A percentile compares a stretch with the other conserved stretches of the same genome.
Conservation (phyloP, 2,113 vertebrate genomes). For the Oryzias curvinotus region DNA sequence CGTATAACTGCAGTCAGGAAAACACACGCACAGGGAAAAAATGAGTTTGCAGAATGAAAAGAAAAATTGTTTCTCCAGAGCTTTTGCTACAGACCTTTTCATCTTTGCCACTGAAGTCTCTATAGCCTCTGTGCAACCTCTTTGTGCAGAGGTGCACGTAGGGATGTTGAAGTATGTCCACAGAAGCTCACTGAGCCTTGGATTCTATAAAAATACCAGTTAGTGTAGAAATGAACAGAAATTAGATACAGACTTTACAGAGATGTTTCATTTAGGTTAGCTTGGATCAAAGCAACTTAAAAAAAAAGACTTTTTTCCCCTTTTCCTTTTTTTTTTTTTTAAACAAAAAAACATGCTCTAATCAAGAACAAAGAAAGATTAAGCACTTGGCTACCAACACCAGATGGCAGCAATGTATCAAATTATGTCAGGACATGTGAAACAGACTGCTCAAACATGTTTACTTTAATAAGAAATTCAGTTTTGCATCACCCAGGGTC, state of each 20-base stretch:
- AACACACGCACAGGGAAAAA: no score
- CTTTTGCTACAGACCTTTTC: slow-evolving; percentile 1
- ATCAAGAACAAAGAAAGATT: background rate
- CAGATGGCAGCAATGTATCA: slow-evolving; percentile 71
- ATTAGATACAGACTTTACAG: background rate
- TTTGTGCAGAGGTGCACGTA: background rate
- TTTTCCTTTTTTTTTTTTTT: no score
- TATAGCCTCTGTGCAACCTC: background rate
- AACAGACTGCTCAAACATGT: slow-evolving; percentile 17
- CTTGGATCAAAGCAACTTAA: no score
- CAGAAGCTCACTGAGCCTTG: no score
- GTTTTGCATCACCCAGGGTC: slow-evolving; percentile 18
- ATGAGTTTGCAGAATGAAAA: no score
- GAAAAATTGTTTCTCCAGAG: no score
- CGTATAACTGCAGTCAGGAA: no score
- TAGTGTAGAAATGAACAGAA: slow-evolving; percentile 15
- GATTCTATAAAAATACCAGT: slow-evolving; percentile 6
- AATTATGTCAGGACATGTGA: background rate
- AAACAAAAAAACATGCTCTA: no score
- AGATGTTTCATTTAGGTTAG: slow-evolving; percentile 4
- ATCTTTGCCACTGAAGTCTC: background rate
- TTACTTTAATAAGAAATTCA: slow-evolving; percentile 21
- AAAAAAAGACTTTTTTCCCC: no score
- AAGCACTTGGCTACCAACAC: slow-evolving; percentile 37
- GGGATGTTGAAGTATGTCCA: no score